phyloP scores from a whole-genome alignment of 2,888 invertebrate genomes.

The Carterocephalus palaemon region DNA sequence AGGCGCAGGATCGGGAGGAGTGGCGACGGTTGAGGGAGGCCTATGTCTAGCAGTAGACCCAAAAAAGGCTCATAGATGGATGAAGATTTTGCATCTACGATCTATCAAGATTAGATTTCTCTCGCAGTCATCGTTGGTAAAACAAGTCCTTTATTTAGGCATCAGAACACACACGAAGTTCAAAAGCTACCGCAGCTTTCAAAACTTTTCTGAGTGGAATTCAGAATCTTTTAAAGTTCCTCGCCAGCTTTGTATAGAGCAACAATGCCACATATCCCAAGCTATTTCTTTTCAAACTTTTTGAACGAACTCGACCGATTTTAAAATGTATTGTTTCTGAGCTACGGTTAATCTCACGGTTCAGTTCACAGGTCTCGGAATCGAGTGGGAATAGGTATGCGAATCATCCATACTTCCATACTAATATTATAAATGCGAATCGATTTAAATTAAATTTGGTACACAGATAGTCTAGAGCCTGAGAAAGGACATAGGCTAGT shows the following conservation, averaged over 20 bases:
- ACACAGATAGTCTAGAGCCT: no score
- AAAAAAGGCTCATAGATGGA: no score
- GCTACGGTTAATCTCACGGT: slow-evolving; percentile 15
- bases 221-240: slow-evolving; percentile 25
- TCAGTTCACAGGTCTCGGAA: slow-evolving; percentile 5
- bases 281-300: slow-evolving; percentile 22
- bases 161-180: slow-evolving; percentile 20
- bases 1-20: no score
- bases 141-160: slow-evolving; percentile 11
- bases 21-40: no score
- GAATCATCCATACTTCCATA: no score
- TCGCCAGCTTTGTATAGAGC: slow-evolving; percentile 21
- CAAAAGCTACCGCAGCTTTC: slow-evolving; percentile 23
- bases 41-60: no score
- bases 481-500: no score
- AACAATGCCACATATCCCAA: slow-evolving; percentile 25
- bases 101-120: not conserved
- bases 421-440: no score
- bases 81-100: no score
- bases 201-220: slow-evolving; percentile 25
- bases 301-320: slow-evolving; percentile 20
- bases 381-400: no score
- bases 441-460: no score
- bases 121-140: not conserved
- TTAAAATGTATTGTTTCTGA: slow-evolving; percentile 22